Conservation (phyloP, 1,140 invertebrate species). For the Nomia melanderi region DNA sequence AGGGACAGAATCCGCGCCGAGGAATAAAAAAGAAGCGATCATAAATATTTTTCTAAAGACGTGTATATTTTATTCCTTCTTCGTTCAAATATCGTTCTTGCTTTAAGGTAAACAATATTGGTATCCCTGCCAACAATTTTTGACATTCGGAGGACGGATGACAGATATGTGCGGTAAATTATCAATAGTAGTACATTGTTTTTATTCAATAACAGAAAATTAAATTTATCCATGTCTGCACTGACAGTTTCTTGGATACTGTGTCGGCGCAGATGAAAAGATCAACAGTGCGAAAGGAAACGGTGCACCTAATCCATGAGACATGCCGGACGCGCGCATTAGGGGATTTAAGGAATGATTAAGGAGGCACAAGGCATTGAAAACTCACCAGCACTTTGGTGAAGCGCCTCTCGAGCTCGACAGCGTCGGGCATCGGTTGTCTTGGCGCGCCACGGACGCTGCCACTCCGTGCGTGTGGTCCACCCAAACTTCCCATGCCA, state of each 20-base stretch:
- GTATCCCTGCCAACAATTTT: neutral
- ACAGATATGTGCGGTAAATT: too few species aligned
- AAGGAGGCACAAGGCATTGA: neutral
- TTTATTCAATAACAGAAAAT: neutral
- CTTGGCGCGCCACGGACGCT: conserved; percentile 88
- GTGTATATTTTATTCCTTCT: too few species aligned
- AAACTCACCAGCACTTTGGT: conserved; percentile 96
- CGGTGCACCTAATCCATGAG: neutral
- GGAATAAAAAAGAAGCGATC: conserved; percentile 9
- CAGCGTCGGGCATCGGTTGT: conserved; percentile 93
- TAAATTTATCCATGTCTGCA: neutral
- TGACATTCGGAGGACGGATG: neutral
- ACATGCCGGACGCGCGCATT: conserved; percentile 16
- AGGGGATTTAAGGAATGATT: neutral
- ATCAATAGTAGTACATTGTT: too few species aligned
- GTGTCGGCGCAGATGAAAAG: neutral
- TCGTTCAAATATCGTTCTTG: too few species aligned
- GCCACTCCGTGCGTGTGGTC: conserved; percentile 84
- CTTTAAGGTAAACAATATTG: neutral
- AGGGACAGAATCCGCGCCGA: neutral
- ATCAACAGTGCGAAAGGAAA: neutral
- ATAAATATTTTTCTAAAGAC: neutral
- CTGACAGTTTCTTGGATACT: neutral
- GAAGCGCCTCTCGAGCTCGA: conserved; percentile 94
- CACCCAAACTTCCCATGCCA: conserved; percentile 70